Conservation (phyloP, 1,140 invertebrate genomes). For the Portunus trituberculatus region DNA sequence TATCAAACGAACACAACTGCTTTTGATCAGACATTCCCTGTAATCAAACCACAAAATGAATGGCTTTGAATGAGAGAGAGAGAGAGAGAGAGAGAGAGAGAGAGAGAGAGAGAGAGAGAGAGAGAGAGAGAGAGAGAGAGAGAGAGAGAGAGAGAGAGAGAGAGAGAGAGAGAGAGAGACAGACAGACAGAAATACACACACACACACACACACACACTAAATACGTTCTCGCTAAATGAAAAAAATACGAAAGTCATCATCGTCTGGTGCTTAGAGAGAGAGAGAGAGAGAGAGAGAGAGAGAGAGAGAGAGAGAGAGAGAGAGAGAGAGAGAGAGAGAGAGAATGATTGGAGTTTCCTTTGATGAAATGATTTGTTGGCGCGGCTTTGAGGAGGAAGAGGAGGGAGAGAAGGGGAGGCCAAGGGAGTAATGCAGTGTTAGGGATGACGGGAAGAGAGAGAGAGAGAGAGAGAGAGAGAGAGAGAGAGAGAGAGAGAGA, state of each 20-base stretch:
- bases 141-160: not conserved
- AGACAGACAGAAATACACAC: not conserved
- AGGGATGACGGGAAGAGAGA: not conserved
- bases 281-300: conserved; percentile 17
- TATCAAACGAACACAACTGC: conserved; percentile 21
- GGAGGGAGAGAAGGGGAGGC: not conserved
- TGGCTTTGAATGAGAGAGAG: conserved; percentile 17
- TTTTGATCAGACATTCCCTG: conserved; percentile 21
- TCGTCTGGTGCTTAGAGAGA: not conserved
- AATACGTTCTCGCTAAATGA: too few species aligned
- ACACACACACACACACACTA: not conserved
- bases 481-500: not conserved
- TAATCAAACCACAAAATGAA: conserved; percentile 15
- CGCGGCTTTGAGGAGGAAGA: not conserved
- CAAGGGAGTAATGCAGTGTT: not conserved
- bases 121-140: conserved; percentile 17
- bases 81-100: conserved; percentile 15
- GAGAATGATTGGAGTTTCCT: not conserved
- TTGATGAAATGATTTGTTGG: conserved; percentile 8
- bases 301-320: not conserved
- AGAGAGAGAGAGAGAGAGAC: not conserved
- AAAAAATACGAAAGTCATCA: too few species aligned
- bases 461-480: conserved; percentile 42
- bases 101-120: conserved; percentile 20
- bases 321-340: not conserved